phyloP scores from a whole-genome alignment of 2,888 invertebrate species.

The Drosophila anomelani region DNA sequence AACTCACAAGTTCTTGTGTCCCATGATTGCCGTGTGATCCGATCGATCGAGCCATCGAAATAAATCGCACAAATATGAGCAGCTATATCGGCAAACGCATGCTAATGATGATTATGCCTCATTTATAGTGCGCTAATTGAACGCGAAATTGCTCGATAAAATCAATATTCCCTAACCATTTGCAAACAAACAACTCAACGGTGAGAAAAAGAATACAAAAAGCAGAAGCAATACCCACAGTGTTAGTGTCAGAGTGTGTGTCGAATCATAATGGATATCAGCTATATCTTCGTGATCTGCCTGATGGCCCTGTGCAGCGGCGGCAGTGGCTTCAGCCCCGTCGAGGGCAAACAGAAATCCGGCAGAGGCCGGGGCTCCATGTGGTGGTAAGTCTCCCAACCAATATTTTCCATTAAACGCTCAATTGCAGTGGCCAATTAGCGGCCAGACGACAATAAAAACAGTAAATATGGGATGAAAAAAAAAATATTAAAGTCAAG shows the following conservation, averaged over 20 bases:
- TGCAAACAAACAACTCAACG: slow-evolving; percentile 30
- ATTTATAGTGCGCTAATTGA: slow-evolving; percentile 82
- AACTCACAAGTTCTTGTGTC: slow-evolving; percentile 36
- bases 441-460: slow-evolving; percentile 61
- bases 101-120: slow-evolving; percentile 72
- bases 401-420: slow-evolving; percentile 57
- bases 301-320: slow-evolving; percentile 81
- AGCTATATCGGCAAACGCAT: slow-evolving; percentile 54
- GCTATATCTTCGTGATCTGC: slow-evolving; percentile 77
- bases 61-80: slow-evolving; percentile 61
- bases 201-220: slow-evolving; percentile 5
- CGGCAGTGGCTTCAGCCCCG: slow-evolving; percentile 44
- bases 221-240: slow-evolving; percentile 22
- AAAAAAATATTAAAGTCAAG: slow-evolving; percentile 1
- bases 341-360: slow-evolving; percentile 86
- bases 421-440: slow-evolving; percentile 62
- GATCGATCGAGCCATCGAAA: slow-evolving; percentile 27
- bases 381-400: slow-evolving; percentile 93
- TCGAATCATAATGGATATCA: slow-evolving; percentile 81
- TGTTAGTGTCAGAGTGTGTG: slow-evolving; percentile 42
- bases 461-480: slow-evolving; percentile 42
- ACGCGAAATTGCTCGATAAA: slow-evolving; percentile 81
- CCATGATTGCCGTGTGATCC: slow-evolving; percentile 46
- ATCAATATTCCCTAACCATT: slow-evolving; percentile 35
- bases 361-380: slow-evolving; percentile 94